Conservation (phyloP, 2,797 vertebrate genomes). For the Okamejei kenojei region DNA sequence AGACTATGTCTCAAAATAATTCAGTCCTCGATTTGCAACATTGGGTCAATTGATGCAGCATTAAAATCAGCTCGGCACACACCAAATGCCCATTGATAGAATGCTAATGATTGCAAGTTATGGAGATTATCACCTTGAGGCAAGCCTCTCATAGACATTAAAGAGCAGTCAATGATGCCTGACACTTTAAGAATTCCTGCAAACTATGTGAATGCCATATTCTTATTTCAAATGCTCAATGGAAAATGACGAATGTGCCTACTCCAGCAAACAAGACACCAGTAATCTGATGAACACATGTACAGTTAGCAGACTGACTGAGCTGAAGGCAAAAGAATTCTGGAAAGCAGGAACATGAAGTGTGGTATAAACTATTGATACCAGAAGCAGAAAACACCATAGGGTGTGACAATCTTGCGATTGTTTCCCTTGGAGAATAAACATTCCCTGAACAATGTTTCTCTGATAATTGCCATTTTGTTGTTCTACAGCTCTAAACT, state of each 20-base stretch:
- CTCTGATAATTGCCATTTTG: not conserved
- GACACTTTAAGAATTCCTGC: not conserved
- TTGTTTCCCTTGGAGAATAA: not conserved
- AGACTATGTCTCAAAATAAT: not conserved
- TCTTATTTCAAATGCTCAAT: not conserved
- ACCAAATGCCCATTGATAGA: not conserved
- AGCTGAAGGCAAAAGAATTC: not conserved
- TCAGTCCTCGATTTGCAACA: not conserved
- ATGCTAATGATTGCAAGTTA: not conserved
- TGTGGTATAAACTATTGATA: not conserved
- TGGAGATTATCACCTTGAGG: not conserved
- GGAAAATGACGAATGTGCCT: not conserved
- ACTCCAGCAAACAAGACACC: not conserved
- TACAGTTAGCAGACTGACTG: not conserved
- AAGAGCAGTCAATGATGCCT: not conserved
- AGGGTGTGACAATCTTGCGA: not conserved
- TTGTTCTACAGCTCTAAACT: not conserved
- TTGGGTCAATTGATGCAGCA: not conserved
- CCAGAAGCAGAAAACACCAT: not conserved
- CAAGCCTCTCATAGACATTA: not conserved
- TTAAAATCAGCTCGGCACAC: not conserved
- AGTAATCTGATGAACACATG: not conserved
- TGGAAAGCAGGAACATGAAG: not conserved
- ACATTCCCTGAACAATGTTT: not conserved
- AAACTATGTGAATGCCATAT: not conserved